Conservation (phyloP, 2,888 invertebrate genomes). For the Eupithecia vulgata region DNA sequence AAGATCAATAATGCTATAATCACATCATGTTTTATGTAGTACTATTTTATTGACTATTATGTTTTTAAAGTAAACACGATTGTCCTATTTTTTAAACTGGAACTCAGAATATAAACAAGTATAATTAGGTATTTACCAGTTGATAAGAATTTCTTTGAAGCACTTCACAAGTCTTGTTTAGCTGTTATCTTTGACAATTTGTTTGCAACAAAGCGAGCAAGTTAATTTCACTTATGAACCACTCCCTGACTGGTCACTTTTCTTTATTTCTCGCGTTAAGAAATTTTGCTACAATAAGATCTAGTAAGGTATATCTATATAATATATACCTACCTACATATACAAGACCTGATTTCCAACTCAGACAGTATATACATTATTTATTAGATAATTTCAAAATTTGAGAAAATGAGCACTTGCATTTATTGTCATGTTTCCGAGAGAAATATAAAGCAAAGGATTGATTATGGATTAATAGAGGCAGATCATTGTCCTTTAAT, state of each 20-base stretch:
- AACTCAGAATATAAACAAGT: background rate
- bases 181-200: background rate
- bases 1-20: slow-evolving; percentile 25
- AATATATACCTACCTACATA: too few relatives aligned
- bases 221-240: too few relatives aligned
- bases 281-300: too few relatives aligned
- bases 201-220: background rate
- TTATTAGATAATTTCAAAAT: too few relatives aligned
- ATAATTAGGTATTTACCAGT: background rate
- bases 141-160: slow-evolving; percentile 8
- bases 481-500: background rate
- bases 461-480: background rate
- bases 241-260: too few relatives aligned
- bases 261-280: too few relatives aligned
- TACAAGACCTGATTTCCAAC: too few relatives aligned
- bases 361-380: too few relatives aligned
- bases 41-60: slow-evolving; percentile 14
- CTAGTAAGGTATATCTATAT: too few relatives aligned
- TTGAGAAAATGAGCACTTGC: background rate
- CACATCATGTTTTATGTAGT: slow-evolving; percentile 11
- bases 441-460: background rate
- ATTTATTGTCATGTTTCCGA: background rate
- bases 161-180: background rate
- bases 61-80: slow-evolving; percentile 19
- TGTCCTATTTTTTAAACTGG: slow-evolving; percentile 12